phyloP scores from a whole-genome alignment of 2,888 invertebrate genomes.

The Ornithoptera alexandrae region DNA sequence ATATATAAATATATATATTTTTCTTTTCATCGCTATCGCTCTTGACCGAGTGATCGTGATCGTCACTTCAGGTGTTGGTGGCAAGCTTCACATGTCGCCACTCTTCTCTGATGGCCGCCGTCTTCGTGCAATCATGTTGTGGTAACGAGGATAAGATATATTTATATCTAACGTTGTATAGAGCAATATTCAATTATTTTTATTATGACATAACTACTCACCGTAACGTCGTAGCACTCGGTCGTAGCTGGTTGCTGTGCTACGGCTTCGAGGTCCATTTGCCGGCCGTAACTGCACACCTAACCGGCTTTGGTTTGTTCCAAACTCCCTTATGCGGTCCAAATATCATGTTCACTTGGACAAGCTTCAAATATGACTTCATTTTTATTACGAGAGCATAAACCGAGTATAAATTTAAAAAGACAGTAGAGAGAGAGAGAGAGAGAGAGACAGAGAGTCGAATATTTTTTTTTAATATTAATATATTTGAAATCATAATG shows the following conservation, averaged over 20 bases:
- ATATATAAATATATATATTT: too few relatives aligned
- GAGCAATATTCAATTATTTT: slow-evolving; percentile 63
- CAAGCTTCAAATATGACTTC: slow-evolving; percentile 13
- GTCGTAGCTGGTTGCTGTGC: slow-evolving; percentile 30
- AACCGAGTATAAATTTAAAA: not conserved
- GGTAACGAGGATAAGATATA: too few relatives aligned
- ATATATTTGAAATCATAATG: too few relatives aligned
- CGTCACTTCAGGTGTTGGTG: too few relatives aligned
- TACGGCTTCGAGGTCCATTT: slow-evolving; percentile 48
- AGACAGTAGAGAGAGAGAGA: too few relatives aligned
- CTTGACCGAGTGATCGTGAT: too few relatives aligned
- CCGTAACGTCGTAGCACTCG: slow-evolving; percentile 36
- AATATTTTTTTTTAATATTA: too few relatives aligned
- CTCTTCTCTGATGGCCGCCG: too few relatives aligned
- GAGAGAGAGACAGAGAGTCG: too few relatives aligned
- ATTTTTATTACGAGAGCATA: slow-evolving; percentile 5
- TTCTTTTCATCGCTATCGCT: too few relatives aligned
- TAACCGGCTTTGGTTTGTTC: slow-evolving; percentile 9
- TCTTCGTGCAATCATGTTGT: too few relatives aligned
- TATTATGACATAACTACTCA: slow-evolving; percentile 44
- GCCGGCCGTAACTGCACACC: slow-evolving; percentile 27
- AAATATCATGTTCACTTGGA: slow-evolving; percentile 16
- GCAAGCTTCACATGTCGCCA: too few relatives aligned
- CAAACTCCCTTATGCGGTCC: slow-evolving; percentile 9
- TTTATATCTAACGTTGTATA: not conserved